These are phyloP conservation scores for Pampus argenteus DNA, from an alignment of 2,797 vertebrate species.

Conservation along the genomic window DNA sequence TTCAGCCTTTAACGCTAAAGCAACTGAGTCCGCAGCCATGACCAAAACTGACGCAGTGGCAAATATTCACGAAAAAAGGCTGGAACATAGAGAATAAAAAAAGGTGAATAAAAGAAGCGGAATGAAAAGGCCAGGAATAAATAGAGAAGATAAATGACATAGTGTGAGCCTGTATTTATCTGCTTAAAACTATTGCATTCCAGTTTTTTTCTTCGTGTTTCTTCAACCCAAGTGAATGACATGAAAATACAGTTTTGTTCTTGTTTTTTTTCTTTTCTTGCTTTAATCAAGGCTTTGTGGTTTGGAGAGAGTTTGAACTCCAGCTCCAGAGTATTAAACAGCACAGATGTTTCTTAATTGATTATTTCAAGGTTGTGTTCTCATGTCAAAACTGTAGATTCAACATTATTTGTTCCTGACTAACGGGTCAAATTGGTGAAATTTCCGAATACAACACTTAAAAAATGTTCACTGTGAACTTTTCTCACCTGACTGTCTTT, in stretches of 20 bases:
- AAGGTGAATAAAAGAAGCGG: conserved; percentile 30
- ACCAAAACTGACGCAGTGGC: conserved; percentile 44
- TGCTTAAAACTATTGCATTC: conserved; percentile 31
- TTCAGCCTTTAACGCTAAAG: conserved; percentile 50
- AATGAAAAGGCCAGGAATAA: conserved; percentile 36
- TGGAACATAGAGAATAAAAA: conserved; percentile 16
- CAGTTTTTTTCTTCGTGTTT: conserved; percentile 11
- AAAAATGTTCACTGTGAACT: not conserved
- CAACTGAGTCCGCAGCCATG: conserved; percentile 43
- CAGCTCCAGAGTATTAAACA: conserved; percentile 13
- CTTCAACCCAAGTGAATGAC: conserved; percentile 15
- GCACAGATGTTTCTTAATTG: not conserved
- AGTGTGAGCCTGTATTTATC: conserved; percentile 15
- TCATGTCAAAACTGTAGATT: conserved; percentile 20
- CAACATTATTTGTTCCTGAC: not conserved
- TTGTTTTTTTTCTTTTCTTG: not conserved
- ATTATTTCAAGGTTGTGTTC: conserved; percentile 39
- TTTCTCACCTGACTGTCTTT: not conserved
- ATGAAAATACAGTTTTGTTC: conserved; percentile 34
- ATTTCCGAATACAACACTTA: not conserved
- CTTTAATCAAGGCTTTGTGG: conserved; percentile 24
- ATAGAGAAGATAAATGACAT: conserved; percentile 11
- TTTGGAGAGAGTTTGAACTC: conserved; percentile 16
- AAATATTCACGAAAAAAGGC: conserved; percentile 16
- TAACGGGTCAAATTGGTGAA: not conserved